These are phyloP conservation scores for Toxonevra muliebris DNA, from an alignment of 2,888 invertebrate species.

Conservation along the genomic window DNA sequence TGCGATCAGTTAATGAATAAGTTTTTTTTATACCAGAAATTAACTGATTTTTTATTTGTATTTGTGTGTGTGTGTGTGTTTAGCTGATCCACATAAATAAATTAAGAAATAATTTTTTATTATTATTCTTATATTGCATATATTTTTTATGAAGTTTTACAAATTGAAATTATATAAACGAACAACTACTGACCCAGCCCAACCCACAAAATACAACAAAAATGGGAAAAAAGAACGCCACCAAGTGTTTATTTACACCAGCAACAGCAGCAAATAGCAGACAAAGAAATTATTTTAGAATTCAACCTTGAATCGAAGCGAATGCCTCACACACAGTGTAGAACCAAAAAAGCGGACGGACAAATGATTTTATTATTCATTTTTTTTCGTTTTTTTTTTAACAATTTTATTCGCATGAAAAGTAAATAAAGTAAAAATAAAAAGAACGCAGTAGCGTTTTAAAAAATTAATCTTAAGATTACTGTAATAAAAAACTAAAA, in stretches of 20 bases:
- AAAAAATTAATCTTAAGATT: too few species aligned
- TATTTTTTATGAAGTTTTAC: neutral
- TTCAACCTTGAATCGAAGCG: conserved; percentile 46
- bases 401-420: too few species aligned
- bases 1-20: too few species aligned
- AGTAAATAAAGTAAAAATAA: too few species aligned
- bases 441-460: too few species aligned
- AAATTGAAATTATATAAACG: conserved; percentile 2
- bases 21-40: conserved; percentile 7
- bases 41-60: conserved; percentile 2
- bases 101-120: conserved; percentile 40
- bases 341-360: neutral
- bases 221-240: neutral
- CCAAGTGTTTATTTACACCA: neutral
- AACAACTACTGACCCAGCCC: conserved; percentile 31
- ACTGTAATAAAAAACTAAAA: too few species aligned
- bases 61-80: conserved; percentile 12
- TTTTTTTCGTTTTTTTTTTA: too few species aligned
- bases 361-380: neutral
- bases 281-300: conserved; percentile 49
- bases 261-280: conserved; percentile 7
- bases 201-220: conserved; percentile 31
- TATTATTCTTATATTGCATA: neutral
- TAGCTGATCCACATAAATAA: conserved; percentile 53
- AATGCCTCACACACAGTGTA: neutral